Evolutionary conservation across 2,113 vertebrate genomes (phyloP).

Genomic region (Otocyon megalotis): DNA sequence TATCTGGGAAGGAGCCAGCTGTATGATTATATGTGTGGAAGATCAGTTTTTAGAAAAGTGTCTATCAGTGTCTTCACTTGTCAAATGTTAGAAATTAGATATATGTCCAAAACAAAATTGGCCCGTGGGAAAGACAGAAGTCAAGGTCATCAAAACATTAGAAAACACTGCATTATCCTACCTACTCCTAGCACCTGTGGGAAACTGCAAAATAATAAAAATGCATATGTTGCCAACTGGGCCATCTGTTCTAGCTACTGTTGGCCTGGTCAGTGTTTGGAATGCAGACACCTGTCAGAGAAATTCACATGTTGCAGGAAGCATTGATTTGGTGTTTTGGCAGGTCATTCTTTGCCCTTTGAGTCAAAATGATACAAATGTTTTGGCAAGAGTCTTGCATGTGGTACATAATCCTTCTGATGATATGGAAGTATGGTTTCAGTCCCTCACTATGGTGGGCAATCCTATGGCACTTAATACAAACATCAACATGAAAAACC

Average conservation of each 20-base stretch:
- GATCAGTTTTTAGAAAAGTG: conserved; percentile 37
- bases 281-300: conserved; percentile 58
- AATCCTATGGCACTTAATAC: background rate
- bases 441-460: background rate
- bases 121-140: conserved; percentile 57
- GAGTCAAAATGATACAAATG: conserved; percentile 52
- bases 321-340: conserved; percentile 49
- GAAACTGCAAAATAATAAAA: conserved; percentile 65
- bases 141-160: conserved; percentile 71
- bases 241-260: conserved; percentile 43
- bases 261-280: conserved; percentile 58
- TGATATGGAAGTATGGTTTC: background rate
- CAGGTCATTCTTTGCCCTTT: conserved; percentile 48
- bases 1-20: conserved; percentile 43
- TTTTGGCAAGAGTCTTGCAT: conserved; percentile 19
- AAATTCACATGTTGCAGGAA: conserved; percentile 53
- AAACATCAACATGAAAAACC: background rate
- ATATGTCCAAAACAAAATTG: conserved; percentile 59
- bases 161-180: conserved; percentile 30
- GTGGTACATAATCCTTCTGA: background rate
- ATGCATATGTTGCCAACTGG: conserved; percentile 55
- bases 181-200: conserved; percentile 21
- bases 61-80: conserved; percentile 35
- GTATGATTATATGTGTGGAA: conserved; percentile 33
- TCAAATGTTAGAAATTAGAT: conserved; percentile 71